These are phyloP conservation scores for Callyntrura guangdongensis DNA, from an alignment of 2,888 invertebrate genomes.

Conservation along the genomic window DNA sequence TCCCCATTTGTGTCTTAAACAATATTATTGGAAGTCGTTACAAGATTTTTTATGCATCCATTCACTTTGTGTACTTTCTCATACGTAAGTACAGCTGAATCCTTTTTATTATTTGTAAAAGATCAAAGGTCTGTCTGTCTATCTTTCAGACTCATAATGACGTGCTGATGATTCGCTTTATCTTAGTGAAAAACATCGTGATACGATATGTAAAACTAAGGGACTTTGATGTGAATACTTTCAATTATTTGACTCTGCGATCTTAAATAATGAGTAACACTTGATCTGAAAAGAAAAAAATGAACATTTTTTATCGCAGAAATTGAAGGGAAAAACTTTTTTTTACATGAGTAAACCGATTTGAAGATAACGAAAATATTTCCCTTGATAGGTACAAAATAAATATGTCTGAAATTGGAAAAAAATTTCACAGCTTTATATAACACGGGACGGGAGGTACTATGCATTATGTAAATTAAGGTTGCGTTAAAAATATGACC, in stretches of 20 bases:
- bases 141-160: not conserved
- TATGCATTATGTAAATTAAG: conserved; percentile 29
- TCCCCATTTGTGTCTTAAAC: not conserved
- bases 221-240: conserved; percentile 16
- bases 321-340: conserved; percentile 33
- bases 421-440: not conserved
- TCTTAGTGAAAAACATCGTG: conserved; percentile 20
- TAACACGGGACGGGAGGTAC: not conserved
- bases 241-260: conserved; percentile 18
- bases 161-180: not conserved
- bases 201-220: conserved; percentile 45
- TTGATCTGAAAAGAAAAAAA: not conserved
- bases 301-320: not conserved
- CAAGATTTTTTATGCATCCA: not conserved
- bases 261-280: not conserved
- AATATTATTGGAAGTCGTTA: not conserved
- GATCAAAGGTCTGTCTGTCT: not conserved
- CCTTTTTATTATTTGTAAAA: not conserved
- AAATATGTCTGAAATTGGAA: not conserved
- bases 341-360: conserved; percentile 8
- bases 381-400: conserved; percentile 16
- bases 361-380: conserved; percentile 6
- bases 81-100: not conserved
- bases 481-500: not conserved
- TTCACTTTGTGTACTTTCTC: conserved; percentile 8